Conservation (phyloP, 2,113 vertebrate genomes). For the Diglossa brunneiventris region DNA sequence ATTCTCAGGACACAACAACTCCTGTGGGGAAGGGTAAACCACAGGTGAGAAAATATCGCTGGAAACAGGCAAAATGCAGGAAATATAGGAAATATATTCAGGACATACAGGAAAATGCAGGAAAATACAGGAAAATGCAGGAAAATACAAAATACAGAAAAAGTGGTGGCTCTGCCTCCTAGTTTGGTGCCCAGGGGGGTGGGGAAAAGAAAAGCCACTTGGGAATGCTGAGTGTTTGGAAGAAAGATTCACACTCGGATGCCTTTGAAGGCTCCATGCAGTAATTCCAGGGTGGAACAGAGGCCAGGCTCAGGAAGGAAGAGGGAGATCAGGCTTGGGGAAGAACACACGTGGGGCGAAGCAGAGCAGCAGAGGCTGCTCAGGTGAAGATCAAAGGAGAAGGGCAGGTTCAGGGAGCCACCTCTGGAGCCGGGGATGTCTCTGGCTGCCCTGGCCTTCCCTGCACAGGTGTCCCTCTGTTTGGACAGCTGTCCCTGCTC, state of each 20-base stretch:
- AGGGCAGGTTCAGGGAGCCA: not conserved
- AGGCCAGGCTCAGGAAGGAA: not conserved
- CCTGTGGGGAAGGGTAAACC: not conserved
- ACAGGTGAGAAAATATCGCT: not conserved
- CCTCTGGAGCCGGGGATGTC: not conserved
- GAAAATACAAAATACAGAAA: not conserved
- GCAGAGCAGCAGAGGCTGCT: not conserved
- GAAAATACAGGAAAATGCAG: not conserved
- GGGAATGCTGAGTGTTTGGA: not conserved
- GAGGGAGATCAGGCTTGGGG: not conserved
- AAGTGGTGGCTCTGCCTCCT: not conserved
- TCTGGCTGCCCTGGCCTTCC: not conserved
- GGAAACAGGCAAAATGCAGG: not conserved
- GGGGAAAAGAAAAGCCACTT: not conserved
- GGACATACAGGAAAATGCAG: not conserved
- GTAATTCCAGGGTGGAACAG: not conserved
- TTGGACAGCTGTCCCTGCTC: slow-evolving; percentile 25
- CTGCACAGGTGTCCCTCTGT: not conserved
- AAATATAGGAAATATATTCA: no score
- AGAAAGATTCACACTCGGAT: fast-evolving
- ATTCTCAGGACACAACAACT: not conserved
- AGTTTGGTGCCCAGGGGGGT: fast-evolving
- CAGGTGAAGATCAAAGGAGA: not conserved
- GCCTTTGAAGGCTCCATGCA: not conserved
- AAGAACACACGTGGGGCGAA: not conserved